phyloP scores from a whole-genome alignment of 2,113 vertebrate genomes.

The Steatornis caripensis region DNA sequence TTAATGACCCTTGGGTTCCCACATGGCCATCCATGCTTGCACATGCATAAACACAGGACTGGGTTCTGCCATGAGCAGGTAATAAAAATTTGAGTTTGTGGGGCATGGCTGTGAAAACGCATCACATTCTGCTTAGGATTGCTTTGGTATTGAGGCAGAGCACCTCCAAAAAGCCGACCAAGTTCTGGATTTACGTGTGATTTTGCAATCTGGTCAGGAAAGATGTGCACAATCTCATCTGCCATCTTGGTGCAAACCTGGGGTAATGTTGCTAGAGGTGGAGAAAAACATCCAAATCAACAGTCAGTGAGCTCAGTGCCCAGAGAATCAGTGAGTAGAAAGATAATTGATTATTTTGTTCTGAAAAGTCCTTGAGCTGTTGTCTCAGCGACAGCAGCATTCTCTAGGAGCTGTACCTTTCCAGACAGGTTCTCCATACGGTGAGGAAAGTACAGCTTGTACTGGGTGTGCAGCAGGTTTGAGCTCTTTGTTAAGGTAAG shows the following conservation, averaged over 20 bases:
- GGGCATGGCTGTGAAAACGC: background rate
- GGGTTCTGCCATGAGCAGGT: background rate
- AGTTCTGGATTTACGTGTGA: background rate
- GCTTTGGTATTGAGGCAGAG: background rate
- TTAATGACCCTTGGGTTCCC: background rate
- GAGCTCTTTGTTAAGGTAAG: background rate
- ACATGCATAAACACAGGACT: fast-evolving
- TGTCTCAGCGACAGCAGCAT: background rate
- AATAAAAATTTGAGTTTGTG: background rate
- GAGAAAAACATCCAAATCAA: background rate
- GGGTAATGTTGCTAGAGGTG: fast-evolving
- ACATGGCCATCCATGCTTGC: background rate
- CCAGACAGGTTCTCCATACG: fast-evolving
- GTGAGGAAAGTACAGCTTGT: background rate
- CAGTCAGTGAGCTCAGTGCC: fast-evolving
- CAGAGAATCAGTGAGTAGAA: background rate
- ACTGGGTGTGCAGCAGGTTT: background rate
- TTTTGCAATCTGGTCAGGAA: background rate
- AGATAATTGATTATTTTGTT: background rate
- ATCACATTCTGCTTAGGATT: background rate
- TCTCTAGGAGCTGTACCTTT: background rate
- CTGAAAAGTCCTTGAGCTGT: background rate
- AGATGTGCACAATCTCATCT: background rate
- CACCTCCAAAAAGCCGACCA: background rate
- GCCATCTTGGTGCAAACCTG: background rate